A percentile compares a stretch with the other conserved stretches of the same genome.
Conservation (phyloP, 2,797 vertebrate species). For the Triplophysa yarkandensis region DNA sequence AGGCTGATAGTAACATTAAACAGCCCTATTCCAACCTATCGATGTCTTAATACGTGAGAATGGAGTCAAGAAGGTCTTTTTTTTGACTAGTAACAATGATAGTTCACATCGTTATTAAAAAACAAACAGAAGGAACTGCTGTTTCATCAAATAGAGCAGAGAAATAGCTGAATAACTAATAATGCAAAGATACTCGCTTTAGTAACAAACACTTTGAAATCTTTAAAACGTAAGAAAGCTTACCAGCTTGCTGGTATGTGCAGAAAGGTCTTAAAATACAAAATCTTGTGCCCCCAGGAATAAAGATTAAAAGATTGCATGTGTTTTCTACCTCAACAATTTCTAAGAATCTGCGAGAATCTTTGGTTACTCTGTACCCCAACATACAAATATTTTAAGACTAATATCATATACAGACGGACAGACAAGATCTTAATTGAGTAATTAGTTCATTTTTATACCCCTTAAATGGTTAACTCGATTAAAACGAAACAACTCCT, state of each 20-base stretch:
- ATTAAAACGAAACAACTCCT: background rate
- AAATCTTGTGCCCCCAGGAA: background rate
- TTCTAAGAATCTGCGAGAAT: background rate
- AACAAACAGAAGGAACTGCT: background rate
- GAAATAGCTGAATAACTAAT: background rate
- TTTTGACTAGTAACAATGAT: background rate
- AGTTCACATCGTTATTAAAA: background rate
- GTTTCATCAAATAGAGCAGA: background rate
- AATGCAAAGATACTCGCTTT: background rate
- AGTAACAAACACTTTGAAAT: background rate
- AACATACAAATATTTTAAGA: conserved; percentile 1
- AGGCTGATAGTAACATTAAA: conserved; percentile 6
- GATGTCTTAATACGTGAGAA: background rate
- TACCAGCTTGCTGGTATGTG: background rate
- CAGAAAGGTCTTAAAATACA: background rate
- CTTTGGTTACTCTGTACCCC: background rate
- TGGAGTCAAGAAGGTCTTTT: background rate
- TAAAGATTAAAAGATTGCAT: background rate
- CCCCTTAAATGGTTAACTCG: no score
- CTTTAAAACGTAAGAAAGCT: background rate
- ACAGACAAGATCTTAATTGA: background rate
- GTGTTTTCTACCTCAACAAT: background rate
- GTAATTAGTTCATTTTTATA: no score
- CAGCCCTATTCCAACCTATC: conserved; percentile 6
- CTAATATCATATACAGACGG: background rate